Conservation (phyloP, 2,797 vertebrate genomes). For the Acipenser oxyrinchus region DNA sequence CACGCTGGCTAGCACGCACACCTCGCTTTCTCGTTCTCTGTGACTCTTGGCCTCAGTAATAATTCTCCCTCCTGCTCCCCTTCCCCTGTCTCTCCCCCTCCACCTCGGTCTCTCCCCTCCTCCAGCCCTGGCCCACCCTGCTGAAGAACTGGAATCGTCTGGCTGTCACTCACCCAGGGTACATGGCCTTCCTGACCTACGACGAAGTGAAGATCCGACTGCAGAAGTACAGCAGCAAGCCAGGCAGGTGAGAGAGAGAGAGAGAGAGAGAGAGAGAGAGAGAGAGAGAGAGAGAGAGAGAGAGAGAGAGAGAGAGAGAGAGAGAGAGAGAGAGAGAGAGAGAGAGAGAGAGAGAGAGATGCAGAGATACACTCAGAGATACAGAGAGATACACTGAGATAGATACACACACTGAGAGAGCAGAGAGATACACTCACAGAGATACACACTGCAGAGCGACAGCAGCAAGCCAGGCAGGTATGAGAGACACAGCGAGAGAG, state of each 20-base stretch:
- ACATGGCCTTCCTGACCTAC: conserved; percentile 87
- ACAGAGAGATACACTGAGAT: not conserved
- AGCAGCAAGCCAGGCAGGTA: not conserved
- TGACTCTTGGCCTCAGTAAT: not conserved
- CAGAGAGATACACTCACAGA: not conserved
- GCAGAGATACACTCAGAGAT: too few relatives aligned
- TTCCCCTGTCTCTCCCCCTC: not conserved
- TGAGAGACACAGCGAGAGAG: too few relatives aligned
- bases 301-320: not conserved
- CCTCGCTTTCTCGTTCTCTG: not conserved
- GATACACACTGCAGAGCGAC: not conserved
- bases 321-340: not conserved
- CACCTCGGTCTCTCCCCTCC: not conserved
- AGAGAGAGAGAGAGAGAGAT: too few relatives aligned
- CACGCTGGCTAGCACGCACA: not conserved
- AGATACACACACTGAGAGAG: not conserved
- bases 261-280: too few relatives aligned
- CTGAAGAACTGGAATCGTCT: conserved; percentile 80
- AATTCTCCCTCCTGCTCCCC: not conserved
- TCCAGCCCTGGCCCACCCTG: conserved; percentile 71
- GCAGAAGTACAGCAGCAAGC: conserved; percentile 58
- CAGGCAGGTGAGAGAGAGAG: conserved; percentile 59
- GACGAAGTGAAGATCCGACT: conserved; percentile 68
- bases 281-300: not conserved
- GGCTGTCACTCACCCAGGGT: conserved; percentile 78